Percentiles rank a stretch among this genome's conserved stretches.
Conservation (phyloP, 2,888 invertebrate species). For the Netelia inedita region DNA sequence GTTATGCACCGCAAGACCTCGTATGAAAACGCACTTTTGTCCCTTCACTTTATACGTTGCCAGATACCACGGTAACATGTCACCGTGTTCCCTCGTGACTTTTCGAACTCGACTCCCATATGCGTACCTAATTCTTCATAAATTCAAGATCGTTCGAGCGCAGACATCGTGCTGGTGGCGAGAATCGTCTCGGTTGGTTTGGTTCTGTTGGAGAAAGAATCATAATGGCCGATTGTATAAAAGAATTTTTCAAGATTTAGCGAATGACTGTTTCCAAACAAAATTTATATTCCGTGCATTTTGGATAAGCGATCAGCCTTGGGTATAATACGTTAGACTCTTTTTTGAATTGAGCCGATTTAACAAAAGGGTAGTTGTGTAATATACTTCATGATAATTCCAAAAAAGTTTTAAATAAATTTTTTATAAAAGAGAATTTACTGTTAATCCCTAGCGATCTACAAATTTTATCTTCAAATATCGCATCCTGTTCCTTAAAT, state of each 20-base stretch:
- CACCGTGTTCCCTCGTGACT: constrained; percentile 48
- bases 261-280: no score
- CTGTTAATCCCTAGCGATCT: no score
- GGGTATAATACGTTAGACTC: no score
- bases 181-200: neutral
- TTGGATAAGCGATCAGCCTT: no score
- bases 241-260: neutral
- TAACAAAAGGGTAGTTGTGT: no score
- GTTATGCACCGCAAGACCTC: constrained; percentile 13
- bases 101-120: constrained; percentile 45
- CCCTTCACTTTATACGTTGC: constrained; percentile 35
- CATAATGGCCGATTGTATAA: neutral
- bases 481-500: no score
- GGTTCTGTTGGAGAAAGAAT: neutral
- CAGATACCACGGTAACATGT: constrained; percentile 21
- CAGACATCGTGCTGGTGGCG: neutral
- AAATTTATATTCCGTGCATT: no score
- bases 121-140: constrained; percentile 55
- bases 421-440: no score
- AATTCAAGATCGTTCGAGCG: constrained; percentile 25
- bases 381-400: no score
- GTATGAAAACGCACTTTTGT: constrained; percentile 53
- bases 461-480: no score
- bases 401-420: no score
- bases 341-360: no score